Base-by-base conservation (phyloP, 2,797 vertebrate genomes). In the Borostomias antarcticus region DNA sequence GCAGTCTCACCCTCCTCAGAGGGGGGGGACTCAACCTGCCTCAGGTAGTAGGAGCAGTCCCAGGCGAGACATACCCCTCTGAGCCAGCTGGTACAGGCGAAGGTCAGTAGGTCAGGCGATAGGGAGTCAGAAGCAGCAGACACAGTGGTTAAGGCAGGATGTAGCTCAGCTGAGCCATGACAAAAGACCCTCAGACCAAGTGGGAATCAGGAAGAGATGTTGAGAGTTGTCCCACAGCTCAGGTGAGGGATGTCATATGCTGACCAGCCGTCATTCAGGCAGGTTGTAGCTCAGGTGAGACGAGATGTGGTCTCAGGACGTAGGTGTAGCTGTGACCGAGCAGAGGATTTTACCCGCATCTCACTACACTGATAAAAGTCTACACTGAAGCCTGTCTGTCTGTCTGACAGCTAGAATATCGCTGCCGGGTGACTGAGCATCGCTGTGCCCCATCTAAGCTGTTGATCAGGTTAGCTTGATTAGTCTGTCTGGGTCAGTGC, bases 1-100 rank as follows among this genome's bases (percentile, higher is more conserved):
- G 72, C 50, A 0, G 79, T 70, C 1, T 66, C 52, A 3, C 58
- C 61, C 29, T 69, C 73, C 29, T 30, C 28, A 1, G 68, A 79
- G n/a, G n/a, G n/a, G n/a, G n/a, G n/a, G n/a, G n/a, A n/a, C n/a
- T n/a, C n/a, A n/a, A n/a, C n/a, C n/a, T n/a, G n/a, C n/a, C n/a
- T n/a, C n/a, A n/a, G n/a, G n/a, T n/a, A n/a, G n/a, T n/a, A n/a
- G n/a, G n/a, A n/a, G n/a, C n/a, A n/a, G n/a, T 60, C 30, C 64
- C 45, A 47, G 11, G 15, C 1, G 32, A 23, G 29, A 19, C 33
- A 35, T 15, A 21, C n/a, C 13, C 28, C 30, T 40, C 52, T 54
- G 52, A 54, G 8, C 11, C 26, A 10, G 25, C 52, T 6, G 8
- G 35, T 37, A 8, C 35, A 8, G 35, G 28, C 6, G 2, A 1